Evolutionary conservation across 2,888 invertebrate species (phyloP), one percentile per base, ranked within the genome.

Genomic region (Melanostoma mellinum): DNA sequence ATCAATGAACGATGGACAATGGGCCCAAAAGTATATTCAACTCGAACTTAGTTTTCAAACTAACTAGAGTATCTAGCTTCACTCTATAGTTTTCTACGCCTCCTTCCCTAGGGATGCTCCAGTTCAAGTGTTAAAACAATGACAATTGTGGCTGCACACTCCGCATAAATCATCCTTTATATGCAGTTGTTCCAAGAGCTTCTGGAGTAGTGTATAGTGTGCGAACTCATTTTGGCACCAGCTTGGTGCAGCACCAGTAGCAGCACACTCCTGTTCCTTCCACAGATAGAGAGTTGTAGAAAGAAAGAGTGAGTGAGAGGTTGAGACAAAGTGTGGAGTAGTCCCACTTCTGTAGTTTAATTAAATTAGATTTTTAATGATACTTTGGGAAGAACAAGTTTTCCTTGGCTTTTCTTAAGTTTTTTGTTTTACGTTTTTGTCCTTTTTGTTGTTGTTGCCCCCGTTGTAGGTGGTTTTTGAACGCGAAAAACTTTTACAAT

Each of bases 321-420:
- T 20, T 20, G 63, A 56, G 55, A 77, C 72, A 74, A 58, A 67
- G 61, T 67, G 60, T 60, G 60, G 74, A 79, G 84, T 79, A 79
- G 84, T 79, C 74, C 84, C 79, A 84, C 71, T 84, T 84, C 71
- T 75, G 74, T 74, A 84, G 84, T 84, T 84, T 79, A 84, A 84
- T 79, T 84, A 79, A 84, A 84, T 84, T 84, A 84, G 79, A 84
- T 84, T 79, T 84, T 84, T 78, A 84, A 84, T 84, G 84, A 79
- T 84, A 84, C 78, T 79, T 67, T 84, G 58, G 60, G 71, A 61
- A 74, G 60, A 79, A 65, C 74, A 84, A 71, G 79, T 75, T 78
- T 63, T 55, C 73, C 56, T 55, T 40, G 68, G 40, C 56, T 33
- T 65, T 50, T 8, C 36, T 40, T 40, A 6, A 9, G 4, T 55